phyloP scores from a whole-genome alignment of 2,113 vertebrate genomes.

The Epinephelus cyanopodus region DNA sequence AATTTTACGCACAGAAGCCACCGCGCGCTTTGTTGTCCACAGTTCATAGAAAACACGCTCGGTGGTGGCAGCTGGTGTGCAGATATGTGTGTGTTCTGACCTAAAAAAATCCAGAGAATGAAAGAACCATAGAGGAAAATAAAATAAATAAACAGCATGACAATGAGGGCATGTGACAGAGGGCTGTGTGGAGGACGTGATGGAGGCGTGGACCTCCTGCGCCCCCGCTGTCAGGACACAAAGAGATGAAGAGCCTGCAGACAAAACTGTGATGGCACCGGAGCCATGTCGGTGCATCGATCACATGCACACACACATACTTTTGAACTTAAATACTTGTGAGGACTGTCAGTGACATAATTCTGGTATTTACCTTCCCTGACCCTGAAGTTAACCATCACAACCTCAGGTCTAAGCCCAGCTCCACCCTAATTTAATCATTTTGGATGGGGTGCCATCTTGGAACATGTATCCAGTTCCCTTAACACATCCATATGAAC shows the following conservation, averaged over 20 bases:
- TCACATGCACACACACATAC: constrained; percentile 8
- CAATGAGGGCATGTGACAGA: constrained; percentile 45
- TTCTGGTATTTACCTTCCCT: too few species aligned
- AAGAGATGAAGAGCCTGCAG: constrained; percentile 33
- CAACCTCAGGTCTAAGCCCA: too few species aligned
- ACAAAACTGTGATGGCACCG: constrained; percentile 44
- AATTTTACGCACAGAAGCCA: constrained; percentile 48
- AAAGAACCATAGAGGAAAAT: constrained; percentile 14
- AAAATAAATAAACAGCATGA: constrained; percentile 11
- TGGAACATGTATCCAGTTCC: too few species aligned
- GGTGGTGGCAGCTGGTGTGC: neutral
- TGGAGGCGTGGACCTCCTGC: constrained; percentile 56
- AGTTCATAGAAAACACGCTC: constrained; percentile 46
- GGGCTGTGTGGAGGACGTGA: constrained; percentile 44
- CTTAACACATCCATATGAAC: too few species aligned
- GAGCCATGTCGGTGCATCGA: constrained; percentile 11
- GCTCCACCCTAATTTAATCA: too few species aligned
- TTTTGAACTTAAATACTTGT: neutral
- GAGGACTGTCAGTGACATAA: neutral
- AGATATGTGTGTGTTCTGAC: constrained; percentile 41
- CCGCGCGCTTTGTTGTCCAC: constrained; percentile 44
- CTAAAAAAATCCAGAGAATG: constrained; percentile 48
- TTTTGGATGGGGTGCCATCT: too few species aligned
- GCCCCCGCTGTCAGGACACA: constrained; percentile 35
- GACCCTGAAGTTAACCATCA: too few species aligned